Evolutionary conservation across 2,888 invertebrate species (phyloP), one percentile per base, ranked within the genome.

Genomic region (Julus scanicus): DNA sequence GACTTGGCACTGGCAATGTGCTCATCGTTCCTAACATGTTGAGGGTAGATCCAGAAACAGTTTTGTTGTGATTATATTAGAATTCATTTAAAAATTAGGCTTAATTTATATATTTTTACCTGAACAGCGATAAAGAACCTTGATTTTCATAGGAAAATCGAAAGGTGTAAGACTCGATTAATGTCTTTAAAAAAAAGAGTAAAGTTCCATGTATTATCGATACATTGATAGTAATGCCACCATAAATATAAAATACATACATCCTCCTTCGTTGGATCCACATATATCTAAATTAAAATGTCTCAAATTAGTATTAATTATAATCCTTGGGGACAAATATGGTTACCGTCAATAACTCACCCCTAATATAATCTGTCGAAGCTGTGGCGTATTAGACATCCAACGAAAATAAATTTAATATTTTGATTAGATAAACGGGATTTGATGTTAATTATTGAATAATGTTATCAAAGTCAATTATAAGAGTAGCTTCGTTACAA

Each of bases 61-160:
- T 84, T 9, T 84, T 15, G 29, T n/a, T 20, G 57, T n/a, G 5
- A n/a, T 4, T n/a, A 17, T 17, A 63, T 63, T 20, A n/a, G 17
- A 63, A 63, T 63, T n/a, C 5, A 8, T n/a, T 8, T n/a, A n/a
- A 8, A n/a, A 63, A 17, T 17, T 17, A 57, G 57, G 91, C 89
- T 88, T 91, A 90, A 63, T 57, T 13, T 49, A 17, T 8, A 63
- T 63, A 20, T 4, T 9, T 6, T 9, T 63, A 63, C 63, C 63
- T 63, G 63, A 63, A 63, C n/a, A 63, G n/a, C n/a, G 63, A 63
- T 63, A 63, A 63, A 8, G 63, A n/a, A 3, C 63, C 63, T 63
- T 63, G n/a, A 63, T 63, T 15, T 63, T 89, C 90, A 89, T 92
- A 93, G 13, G 91, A 90, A 90, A 93, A 92, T 88, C 92, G 92